Percentiles rank a stretch among this genome's conserved stretches.
Evolutionary conservation across 30 jellyfish, hydroid and myxozoan species (phyloP).

Genomic region (Pelagia noctiluca): DNA sequence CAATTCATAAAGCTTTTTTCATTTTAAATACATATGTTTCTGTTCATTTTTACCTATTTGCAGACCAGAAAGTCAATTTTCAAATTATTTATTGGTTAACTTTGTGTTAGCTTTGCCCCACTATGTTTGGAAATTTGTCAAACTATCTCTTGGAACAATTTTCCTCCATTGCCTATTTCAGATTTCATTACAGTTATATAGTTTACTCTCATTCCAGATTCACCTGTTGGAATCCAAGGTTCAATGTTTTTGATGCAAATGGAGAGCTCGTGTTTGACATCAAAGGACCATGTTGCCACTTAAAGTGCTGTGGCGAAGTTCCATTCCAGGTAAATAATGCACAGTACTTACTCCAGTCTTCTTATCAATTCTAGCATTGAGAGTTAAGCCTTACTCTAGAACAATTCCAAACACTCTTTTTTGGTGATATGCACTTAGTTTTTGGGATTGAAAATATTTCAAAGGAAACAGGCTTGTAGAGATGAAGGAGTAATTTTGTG

Average conservation of each 20-base stretch:
- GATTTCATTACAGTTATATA: neutral
- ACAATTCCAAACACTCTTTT: neutral
- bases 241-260: neutral
- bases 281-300: neutral
- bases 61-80: too few relatives aligned
- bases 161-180: too few relatives aligned
- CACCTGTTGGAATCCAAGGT: neutral
- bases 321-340: neutral
- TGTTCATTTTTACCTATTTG: too few relatives aligned
- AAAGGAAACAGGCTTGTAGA: neutral
- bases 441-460: neutral
- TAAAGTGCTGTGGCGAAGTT: neutral
- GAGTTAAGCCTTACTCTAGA: too few relatives aligned
- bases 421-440: too few relatives aligned
- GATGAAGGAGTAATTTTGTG: neutral
- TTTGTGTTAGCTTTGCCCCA: too few relatives aligned
- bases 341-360: neutral
- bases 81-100: too few relatives aligned
- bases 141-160: too few relatives aligned
- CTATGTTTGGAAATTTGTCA: too few relatives aligned
- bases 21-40: too few relatives aligned
- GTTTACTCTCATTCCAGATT: neutral
- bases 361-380: neutral
- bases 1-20: too few relatives aligned
- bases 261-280: neutral